These are phyloP conservation scores for Disparrhopalites patrizii DNA, from an alignment of 2,888 invertebrate genomes.

Conservation along the genomic window DNA sequence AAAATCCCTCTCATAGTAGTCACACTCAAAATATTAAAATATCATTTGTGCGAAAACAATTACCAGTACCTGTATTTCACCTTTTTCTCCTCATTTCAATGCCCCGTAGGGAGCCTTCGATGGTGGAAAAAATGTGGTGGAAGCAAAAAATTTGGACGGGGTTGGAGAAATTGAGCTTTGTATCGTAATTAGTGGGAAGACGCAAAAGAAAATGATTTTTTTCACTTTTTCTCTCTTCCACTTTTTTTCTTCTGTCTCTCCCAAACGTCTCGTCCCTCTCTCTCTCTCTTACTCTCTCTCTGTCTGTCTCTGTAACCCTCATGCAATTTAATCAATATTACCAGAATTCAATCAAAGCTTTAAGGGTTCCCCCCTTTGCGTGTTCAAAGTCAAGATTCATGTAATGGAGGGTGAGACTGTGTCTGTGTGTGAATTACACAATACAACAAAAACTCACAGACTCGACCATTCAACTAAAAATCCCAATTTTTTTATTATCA, in stretches of 20 bases:
- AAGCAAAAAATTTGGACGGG: neutral
- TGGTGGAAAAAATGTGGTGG: neutral
- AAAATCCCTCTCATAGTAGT: no score
- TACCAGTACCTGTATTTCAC: no score
- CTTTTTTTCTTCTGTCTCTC: neutral
- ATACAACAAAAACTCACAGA: constrained; percentile 22
- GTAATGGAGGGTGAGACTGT: no score
- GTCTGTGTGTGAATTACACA: constrained; percentile 23
- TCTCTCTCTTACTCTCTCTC: neutral
- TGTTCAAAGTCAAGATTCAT: constrained; percentile 15
- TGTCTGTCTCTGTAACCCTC: neutral
- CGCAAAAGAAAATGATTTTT: no score
- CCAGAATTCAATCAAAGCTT: constrained; percentile 1
- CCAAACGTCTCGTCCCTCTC: neutral
- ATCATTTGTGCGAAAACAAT: no score
- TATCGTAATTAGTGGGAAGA: no score
- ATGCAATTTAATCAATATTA: constrained; percentile 6
- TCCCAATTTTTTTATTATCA: no score
- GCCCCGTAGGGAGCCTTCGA: neutral
- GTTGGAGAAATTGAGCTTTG: neutral
- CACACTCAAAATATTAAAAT: no score
- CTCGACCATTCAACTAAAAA: no score
- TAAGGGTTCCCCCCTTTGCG: constrained; percentile 14
- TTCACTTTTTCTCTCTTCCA: neutral
- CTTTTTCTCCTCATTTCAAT: no score